phyloP scores from a whole-genome alignment of 1,140 invertebrate genomes.

The Lithobius niger region DNA sequence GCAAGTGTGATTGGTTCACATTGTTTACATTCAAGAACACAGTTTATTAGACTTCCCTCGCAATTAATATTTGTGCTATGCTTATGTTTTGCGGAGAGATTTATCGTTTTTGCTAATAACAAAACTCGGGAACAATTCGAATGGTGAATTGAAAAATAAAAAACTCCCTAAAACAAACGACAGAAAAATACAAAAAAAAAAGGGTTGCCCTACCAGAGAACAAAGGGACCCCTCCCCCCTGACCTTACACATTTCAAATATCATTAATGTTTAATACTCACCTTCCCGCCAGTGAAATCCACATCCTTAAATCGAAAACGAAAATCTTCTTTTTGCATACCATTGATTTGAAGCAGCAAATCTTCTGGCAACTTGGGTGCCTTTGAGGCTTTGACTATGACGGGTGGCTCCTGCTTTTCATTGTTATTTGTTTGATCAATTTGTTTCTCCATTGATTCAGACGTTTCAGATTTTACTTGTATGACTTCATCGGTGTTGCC shows the following conservation, averaged over 20 bases:
- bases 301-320: conserved; percentile 16
- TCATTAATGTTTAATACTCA: too few species aligned
- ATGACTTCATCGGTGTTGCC: not conserved
- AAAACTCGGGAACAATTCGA: too few species aligned
- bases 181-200: not conserved
- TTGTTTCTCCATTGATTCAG: not conserved
- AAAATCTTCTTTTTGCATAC: conserved; percentile 4
- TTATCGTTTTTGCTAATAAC: too few species aligned
- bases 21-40: too few species aligned
- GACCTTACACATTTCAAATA: not conserved
- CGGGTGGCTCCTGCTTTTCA: not conserved
- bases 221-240: too few species aligned
- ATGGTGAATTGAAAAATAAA: too few species aligned
- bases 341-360: not conserved
- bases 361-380: not conserved
- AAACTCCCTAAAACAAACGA: not conserved
- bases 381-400: not conserved
- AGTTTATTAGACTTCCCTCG: too few species aligned
- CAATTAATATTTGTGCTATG: too few species aligned
- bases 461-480: not conserved
- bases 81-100: too few species aligned
- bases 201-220: too few species aligned
- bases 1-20: too few species aligned
- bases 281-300: conserved; percentile 26
- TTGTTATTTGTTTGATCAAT: too few species aligned